Percentiles rank a stretch among this genome's conserved stretches.
Evolutionary conservation across 2,113 vertebrate species (phyloP).

Genomic region (Tachuris rubrigastra): DNA sequence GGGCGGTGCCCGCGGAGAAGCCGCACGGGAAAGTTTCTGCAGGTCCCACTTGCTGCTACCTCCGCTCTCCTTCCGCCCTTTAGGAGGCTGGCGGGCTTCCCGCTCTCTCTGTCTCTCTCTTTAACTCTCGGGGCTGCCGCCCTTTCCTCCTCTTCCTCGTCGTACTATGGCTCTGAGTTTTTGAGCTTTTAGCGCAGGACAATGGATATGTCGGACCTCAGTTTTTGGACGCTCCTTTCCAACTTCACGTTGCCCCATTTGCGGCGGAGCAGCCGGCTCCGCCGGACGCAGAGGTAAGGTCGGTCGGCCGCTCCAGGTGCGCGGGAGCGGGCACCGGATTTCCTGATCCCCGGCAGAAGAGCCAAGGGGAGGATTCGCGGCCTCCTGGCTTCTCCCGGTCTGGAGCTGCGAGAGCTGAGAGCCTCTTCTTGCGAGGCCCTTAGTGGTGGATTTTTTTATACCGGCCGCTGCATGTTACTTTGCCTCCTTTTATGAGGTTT

Average conservation of each 20-base stretch:
- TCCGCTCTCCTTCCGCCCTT: neutral
- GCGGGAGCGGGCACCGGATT: neutral
- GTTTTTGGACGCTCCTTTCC: slow-evolving; percentile 86
- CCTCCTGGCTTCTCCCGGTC: neutral
- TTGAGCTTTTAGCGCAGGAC: slow-evolving; percentile 53
- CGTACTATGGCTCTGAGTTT: slow-evolving; percentile 45
- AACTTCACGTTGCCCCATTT: slow-evolving; percentile 90
- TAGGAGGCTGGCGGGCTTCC: neutral
- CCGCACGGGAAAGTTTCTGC: slow-evolving; percentile 41
- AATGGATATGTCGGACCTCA: slow-evolving; percentile 85
- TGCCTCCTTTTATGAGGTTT: neutral
- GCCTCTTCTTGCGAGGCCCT: neutral
- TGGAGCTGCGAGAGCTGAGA: neutral
- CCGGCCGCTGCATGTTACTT: too few species aligned
- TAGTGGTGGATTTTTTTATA: neutral
- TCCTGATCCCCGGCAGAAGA: neutral
- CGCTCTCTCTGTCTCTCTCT: neutral
- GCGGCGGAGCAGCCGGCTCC: slow-evolving; percentile 85
- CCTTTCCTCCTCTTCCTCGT: neutral
- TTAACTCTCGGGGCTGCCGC: neutral
- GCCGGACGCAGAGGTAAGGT: slow-evolving; percentile 92
- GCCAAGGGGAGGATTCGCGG: neutral
- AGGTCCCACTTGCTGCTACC: slow-evolving; percentile 36
- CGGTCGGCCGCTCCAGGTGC: neutral
- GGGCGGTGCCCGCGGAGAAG: slow-evolving; percentile 46